Base-by-base conservation (phyloP, 2,113 vertebrate genomes). In the Craseonycteris thonglongyai region DNA sequence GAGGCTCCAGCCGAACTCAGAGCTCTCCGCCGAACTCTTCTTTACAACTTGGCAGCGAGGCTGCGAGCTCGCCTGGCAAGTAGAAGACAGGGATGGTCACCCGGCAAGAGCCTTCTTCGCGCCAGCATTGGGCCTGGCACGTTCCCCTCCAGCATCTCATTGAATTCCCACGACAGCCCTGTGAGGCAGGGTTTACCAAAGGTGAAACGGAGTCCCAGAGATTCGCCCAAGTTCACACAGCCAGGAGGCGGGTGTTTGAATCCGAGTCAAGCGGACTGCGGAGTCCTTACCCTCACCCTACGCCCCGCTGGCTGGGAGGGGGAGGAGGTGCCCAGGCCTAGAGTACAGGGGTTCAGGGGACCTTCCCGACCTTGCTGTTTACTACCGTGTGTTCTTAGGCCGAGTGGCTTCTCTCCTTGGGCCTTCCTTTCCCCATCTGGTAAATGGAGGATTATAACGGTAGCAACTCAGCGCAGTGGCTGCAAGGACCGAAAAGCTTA, bases 1-100 rank as follows among this genome's bases (percentile, higher is more conserved):
- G 45, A 0, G 1, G 56, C 86, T 69, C 63, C 74, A 74, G 59
- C 30, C 15, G 61, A 93, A 83, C 87, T 90, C 83, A 14, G 74
- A 93, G 92, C 69, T 94, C 87, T 94, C 79, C 19, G 33, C 81
- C 87, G 63, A 96, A 97, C 85, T 96, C 94, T 93, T 90, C 90
- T 91, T 94, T 97, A 56, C 47, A 97, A 97, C 96, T 97, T 95
- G 86, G 66, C 89, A 95, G 94, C 78, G 86, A 74, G 72, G 85
- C 19, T 21, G 3, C 10, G 9, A 83, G 88, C 79, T 95, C 58
- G 7, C 13, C 24, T 75, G 92, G 76, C 84, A 22, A 76, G 68
- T 47, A 61, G 56, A 96, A 56, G 90, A 90, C 66, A 35, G 74
- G 82, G 86, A 82, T 94, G 82, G 24, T 90, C 58, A 85, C 69